Conservation (phyloP, 2,113 vertebrate species). For the Pseudonaja textilis region DNA sequence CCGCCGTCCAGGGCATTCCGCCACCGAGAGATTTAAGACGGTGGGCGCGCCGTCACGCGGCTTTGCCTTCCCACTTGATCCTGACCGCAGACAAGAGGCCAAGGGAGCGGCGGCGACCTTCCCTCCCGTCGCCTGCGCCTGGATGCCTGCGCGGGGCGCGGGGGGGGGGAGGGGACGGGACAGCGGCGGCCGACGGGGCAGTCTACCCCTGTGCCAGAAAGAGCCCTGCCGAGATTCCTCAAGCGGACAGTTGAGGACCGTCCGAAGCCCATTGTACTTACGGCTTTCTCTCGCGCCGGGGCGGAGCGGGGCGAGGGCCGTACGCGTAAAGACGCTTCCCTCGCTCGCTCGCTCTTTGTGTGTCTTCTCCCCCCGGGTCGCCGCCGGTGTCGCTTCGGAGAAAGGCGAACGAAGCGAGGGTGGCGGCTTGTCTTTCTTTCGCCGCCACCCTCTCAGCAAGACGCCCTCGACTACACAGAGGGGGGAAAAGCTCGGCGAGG, state of each 20-base stretch:
- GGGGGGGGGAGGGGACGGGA: neutral
- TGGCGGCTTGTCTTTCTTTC: neutral
- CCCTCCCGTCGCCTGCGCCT: neutral
- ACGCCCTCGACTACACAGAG: neutral
- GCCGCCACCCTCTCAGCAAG: neutral
- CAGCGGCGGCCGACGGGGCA: too few relatives aligned
- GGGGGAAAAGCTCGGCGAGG: neutral
- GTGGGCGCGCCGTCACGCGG: neutral
- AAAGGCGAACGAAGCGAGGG: neutral
- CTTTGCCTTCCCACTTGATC: constrained; percentile 13
- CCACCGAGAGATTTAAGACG: neutral
- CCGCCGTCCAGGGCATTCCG: neutral
- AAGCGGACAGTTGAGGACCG: neutral
- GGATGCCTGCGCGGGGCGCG: neutral
- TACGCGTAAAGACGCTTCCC: neutral
- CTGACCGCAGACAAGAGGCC: neutral
- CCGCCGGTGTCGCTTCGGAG: neutral
- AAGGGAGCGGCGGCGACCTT: neutral
- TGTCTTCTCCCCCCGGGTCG: neutral
- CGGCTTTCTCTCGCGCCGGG: neutral
- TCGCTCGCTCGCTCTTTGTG: neutral
- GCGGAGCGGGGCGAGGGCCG: neutral
- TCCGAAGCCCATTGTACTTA: neutral
- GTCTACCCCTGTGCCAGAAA: neutral
- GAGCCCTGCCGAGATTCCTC: neutral